Base-by-base conservation (phyloP, 2,888 invertebrate genomes). In the Vesta saturnalis region DNA sequence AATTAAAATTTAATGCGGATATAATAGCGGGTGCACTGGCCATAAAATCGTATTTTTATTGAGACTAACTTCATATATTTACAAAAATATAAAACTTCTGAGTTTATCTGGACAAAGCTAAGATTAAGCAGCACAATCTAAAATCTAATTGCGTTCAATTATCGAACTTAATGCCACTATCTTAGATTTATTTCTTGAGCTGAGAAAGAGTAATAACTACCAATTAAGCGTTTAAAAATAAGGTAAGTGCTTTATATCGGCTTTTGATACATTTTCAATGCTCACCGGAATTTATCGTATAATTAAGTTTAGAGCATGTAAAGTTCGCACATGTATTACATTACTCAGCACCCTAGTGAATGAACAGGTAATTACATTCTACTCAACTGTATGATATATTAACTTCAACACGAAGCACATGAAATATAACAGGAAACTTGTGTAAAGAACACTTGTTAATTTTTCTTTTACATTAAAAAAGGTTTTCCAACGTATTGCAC, bases 221-320 rank as follows among this genome's bases (percentile, higher is more conserved):
- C 21, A 52, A 52, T 52, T 52, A 52, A 21, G 19, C 39, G 21
- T 21, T 52, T 21, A 52, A 52, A 52, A 52, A 52, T 52, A 19
- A 19, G 18, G 19, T 52, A 52, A 52, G 52, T 52, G 19, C 52
- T 15, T 52, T 19, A 39, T 39, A 39, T 39, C 39, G 8, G 39
- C 39, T 39, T n/a, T 39, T 39, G 39, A 39, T 19, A 52, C 52
- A 19, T 19, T 19, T 52, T 12, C 52, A 39, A 39, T 39, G 52
- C 52, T 19, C 52, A 52, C 21, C n/a, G 52, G 52, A 52, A 52
- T 52, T 52, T 52, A 19, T 19, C 52, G 52, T 52, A 21, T 52
- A 52, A 52, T 52, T 52, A 52, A 52, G 21, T 52, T 52, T 21
- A 19, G 52, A 52, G n/a, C 18, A 52, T 52, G 52, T 52, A 21